phyloP scores from a whole-genome alignment of 1,140 invertebrate genomes.

The Drosophila equinoxialis region DNA sequence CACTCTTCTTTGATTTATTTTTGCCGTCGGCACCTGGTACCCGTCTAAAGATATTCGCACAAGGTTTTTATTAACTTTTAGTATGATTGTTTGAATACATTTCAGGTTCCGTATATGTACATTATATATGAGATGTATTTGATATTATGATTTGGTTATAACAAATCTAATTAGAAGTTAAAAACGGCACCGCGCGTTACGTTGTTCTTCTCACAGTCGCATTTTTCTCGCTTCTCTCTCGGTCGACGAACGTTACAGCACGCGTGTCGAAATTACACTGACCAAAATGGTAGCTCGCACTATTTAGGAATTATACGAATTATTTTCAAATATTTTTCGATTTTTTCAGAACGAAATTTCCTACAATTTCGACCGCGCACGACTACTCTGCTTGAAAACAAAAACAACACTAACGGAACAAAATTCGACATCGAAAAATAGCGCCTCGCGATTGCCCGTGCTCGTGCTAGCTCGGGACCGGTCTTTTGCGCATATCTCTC shows the following conservation, averaged over 20 bases:
- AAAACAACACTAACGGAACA: constrained; percentile 15
- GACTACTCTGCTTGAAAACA: constrained; percentile 9
- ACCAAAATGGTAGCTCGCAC: constrained; percentile 72
- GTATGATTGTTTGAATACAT: constrained; percentile 5
- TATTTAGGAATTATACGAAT: constrained; percentile 8
- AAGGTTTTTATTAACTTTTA: neutral
- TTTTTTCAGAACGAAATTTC: constrained; percentile 10
- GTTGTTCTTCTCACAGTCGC: constrained; percentile 28
- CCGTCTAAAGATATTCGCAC: neutral
- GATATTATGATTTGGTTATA: neutral
- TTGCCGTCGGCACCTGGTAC: constrained; percentile 6
- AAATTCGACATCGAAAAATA: constrained; percentile 21
- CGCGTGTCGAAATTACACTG: constrained; percentile 82
- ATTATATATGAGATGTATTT: neutral
- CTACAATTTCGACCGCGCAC: constrained; percentile 2
- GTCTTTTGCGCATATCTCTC: constrained; percentile 30
- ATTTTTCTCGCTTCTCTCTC: constrained; percentile 16
- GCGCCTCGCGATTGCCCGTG: constrained; percentile 15
- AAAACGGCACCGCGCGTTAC: constrained; percentile 1
- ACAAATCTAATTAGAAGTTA: neutral
- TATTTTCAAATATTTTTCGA: constrained; percentile 17
- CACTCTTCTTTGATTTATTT: no score
- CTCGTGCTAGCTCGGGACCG: no score
- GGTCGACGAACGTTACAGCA: constrained; percentile 73
- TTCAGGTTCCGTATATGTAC: neutral